Percentiles rank a stretch among this genome's conserved stretches.
Evolutionary conservation across 1,140 invertebrate genomes (phyloP).

Genomic region (Hyposmocoma kahamanoa): DNA sequence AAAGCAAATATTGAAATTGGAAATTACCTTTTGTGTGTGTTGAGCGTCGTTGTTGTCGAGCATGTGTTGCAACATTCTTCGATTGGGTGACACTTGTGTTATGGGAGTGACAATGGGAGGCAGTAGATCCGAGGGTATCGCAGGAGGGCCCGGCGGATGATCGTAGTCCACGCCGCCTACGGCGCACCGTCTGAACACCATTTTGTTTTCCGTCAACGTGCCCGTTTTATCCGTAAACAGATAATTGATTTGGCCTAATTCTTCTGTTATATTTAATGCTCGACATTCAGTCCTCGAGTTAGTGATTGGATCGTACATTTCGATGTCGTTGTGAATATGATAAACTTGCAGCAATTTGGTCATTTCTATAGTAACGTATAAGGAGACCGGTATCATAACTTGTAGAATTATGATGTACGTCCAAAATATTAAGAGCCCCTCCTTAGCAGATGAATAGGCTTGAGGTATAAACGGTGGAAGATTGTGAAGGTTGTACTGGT

Average conservation of each 20-base stretch:
- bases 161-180: constrained; percentile 93
- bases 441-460: constrained; percentile 77
- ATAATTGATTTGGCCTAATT: constrained; percentile 96
- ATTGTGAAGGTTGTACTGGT: constrained; percentile 35
- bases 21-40: constrained; percentile 55
- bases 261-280: constrained; percentile 97
- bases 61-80: constrained; percentile 79
- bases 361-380: constrained; percentile 98
- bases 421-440: constrained; percentile 94
- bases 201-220: constrained; percentile 97
- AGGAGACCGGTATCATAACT: constrained; percentile 97
- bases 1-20: neutral
- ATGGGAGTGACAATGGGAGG: constrained; percentile 75
- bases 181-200: constrained; percentile 94
- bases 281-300: constrained; percentile 94
- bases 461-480: constrained; percentile 79
- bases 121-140: constrained; percentile 65
- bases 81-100: constrained; percentile 74
- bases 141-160: constrained; percentile 80
- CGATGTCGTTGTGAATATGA: constrained; percentile 93
- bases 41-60: constrained; percentile 49
- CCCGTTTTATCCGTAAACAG: constrained; percentile 99
- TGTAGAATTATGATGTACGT: constrained; percentile 96
- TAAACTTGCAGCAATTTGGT: constrained; percentile 97
- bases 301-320: constrained; percentile 87